Evolutionary conservation across 1,140 invertebrate species (phyloP), one percentile per base, ranked within the genome.

Genomic region (Augochlora pura): DNA sequence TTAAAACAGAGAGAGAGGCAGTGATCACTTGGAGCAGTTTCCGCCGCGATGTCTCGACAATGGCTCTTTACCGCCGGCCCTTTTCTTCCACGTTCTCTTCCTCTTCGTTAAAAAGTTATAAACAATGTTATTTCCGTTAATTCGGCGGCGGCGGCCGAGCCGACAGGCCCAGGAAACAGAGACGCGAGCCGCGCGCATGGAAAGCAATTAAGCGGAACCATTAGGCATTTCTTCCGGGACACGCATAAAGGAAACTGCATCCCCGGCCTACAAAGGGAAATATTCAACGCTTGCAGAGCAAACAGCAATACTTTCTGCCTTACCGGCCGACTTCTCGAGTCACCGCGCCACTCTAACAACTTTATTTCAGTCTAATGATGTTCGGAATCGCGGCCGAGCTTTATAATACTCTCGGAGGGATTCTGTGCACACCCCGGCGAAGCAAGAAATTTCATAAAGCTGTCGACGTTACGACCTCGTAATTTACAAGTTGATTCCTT

Each of bases 371-470:
- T 12, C n/a, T 77, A 70, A 77, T 63, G 57, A 63, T 70, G 57
- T 63, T 77, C n/a, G 39, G 52, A 49, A 60, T 69, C 46, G 27
- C 46, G 6, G 8, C 6, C 2, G n/a, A 64, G 42, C 6, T 68
- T 68, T 54, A 2, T 39, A 69, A 60, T 69, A 49, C 57, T 4
- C 23, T 42, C 8, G 3, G 21, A 25, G 65, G n/a, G 9, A 38
- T 62, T 62, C 54, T 62, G 60, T 69, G 38, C 39, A 62, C 39
- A 21, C n/a, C 38, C 46, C 59, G 64, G 23, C 54, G 9, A 52
- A 83, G 38, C 59, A 25, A 52, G 57, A 57, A 71, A 80, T 70
- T 80, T 75, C 68, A 72, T 21, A 39, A 49, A 80, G 49, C 14
- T 39, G 39, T 14, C 38, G 14, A 5, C 14, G 46, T n/a, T 27